phyloP scores from a whole-genome alignment of 1,140 invertebrate genomes.

The Cheumatopsyche charites region DNA sequence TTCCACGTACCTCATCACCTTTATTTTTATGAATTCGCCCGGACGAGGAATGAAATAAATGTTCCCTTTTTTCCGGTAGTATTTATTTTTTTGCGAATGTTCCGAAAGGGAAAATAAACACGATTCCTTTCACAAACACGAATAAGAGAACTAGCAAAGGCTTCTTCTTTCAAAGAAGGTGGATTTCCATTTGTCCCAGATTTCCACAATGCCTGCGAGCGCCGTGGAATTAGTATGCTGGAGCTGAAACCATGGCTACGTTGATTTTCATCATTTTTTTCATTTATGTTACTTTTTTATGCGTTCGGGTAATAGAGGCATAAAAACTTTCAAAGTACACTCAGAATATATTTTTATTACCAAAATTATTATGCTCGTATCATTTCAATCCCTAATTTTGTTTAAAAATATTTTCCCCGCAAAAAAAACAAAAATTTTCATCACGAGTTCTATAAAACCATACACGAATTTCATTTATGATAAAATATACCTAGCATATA shows the following conservation, averaged over 20 bases:
- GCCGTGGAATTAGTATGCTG: conserved; percentile 16
- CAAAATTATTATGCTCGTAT: neutral
- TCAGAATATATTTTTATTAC: neutral
- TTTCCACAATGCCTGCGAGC: conserved; percentile 15
- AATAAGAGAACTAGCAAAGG: conserved; percentile 8
- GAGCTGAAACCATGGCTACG: conserved; percentile 4
- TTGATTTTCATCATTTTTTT: conserved; percentile 18
- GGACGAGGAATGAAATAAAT: neutral
- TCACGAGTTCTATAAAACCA: too few species aligned
- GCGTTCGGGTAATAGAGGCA: too few species aligned
- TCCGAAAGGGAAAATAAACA: neutral
- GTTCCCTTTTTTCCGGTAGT: neutral
- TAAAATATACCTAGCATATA: too few species aligned
- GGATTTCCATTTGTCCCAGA: conserved; percentile 24
- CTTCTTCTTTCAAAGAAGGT: conserved; percentile 11
- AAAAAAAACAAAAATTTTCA: too few species aligned
- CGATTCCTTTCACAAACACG: neutral
- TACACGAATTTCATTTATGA: too few species aligned
- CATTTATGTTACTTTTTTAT: too few species aligned
- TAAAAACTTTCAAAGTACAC: too few species aligned
- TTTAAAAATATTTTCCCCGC: too few species aligned
- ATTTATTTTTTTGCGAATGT: neutral
- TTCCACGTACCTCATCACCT: neutral
- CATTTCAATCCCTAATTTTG: too few species aligned
- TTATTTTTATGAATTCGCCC: conserved; percentile 6